Percentiles rank a stretch among this genome's conserved stretches.
Evolutionary conservation across 2,888 invertebrate genomes (phyloP).

Genomic region (Drosophila acutilabella): DNA sequence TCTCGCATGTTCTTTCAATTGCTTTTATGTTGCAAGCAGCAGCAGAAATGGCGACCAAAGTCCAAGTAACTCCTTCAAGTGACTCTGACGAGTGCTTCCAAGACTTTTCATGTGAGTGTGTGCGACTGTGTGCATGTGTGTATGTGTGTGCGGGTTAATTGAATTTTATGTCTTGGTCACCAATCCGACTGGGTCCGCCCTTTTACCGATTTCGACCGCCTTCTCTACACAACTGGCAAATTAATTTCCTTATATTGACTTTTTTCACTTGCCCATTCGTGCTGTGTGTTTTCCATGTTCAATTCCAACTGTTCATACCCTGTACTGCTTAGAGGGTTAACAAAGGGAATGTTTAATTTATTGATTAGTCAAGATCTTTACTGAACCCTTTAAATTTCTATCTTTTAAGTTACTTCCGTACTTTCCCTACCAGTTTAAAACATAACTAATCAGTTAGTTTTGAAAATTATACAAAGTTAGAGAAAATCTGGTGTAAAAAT

Average conservation of each 20-base stretch:
- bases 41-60: conserved; percentile 54
- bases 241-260: conserved; percentile 82
- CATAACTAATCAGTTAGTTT: too few species aligned
- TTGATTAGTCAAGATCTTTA: neutral
- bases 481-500: neutral
- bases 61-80: conserved; percentile 66
- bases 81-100: conserved; percentile 36
- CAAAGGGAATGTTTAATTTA: neutral
- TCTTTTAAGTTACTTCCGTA: too few species aligned
- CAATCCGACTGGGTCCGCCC: conserved; percentile 53
- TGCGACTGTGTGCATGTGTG: conserved; percentile 26
- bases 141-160: conserved; percentile 68
- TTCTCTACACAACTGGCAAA: conserved; percentile 47
- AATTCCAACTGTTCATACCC: conserved; percentile 31
- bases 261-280: conserved; percentile 45
- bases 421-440: too few species aligned
- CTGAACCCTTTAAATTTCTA: too few species aligned
- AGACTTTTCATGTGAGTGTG: conserved; percentile 10
- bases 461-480: too few species aligned
- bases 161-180: conserved; percentile 81
- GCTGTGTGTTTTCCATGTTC: conserved; percentile 41
- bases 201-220: conserved; percentile 18
- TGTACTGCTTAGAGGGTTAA: neutral
- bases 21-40: conserved; percentile 71
- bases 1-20: conserved; percentile 79